phyloP scores from a whole-genome alignment of 2,888 invertebrate species.

The Galeopsomyia nigrocyanea region DNA sequence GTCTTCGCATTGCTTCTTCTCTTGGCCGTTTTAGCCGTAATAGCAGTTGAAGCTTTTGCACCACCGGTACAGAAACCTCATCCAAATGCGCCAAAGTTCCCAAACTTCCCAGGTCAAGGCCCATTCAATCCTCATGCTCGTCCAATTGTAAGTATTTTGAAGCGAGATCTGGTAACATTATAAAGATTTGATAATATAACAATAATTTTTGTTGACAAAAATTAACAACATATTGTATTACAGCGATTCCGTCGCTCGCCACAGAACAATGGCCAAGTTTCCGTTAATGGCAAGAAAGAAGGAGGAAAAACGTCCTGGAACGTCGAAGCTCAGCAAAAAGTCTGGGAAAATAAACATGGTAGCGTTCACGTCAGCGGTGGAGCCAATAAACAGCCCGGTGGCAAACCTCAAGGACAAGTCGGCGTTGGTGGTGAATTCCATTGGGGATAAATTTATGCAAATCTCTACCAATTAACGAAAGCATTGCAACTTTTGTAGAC shows the following conservation, averaged over 20 bases:
- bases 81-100: too few relatives aligned
- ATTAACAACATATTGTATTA: background rate
- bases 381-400: conserved; percentile 25
- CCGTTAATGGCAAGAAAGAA: conserved; percentile 17
- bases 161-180: too few relatives aligned
- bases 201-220: background rate
- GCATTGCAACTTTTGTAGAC: too few relatives aligned
- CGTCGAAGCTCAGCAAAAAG: conserved; percentile 15
- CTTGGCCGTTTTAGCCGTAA: background rate
- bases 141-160: background rate
- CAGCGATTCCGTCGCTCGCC: conserved; percentile 23
- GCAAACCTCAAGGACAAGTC: conserved; percentile 31
- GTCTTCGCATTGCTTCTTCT: background rate
- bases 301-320: conserved; percentile 30
- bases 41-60: conserved; percentile 10
- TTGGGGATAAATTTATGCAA: conserved; percentile 10
- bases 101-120: conserved; percentile 31
- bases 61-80: background rate
- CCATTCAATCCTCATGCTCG: conserved; percentile 31
- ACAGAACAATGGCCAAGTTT: conserved; percentile 11
- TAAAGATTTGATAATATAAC: background rate
- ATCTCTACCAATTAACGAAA: too few relatives aligned
- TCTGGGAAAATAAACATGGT: conserved; percentile 35
- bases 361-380: conserved; percentile 34
- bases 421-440: conserved; percentile 29